A percentile compares a stretch with the other conserved stretches of the same genome.
Evolutionary conservation across 2,888 invertebrate genomes (phyloP).

Genomic region (Calameuta filiformis): DNA sequence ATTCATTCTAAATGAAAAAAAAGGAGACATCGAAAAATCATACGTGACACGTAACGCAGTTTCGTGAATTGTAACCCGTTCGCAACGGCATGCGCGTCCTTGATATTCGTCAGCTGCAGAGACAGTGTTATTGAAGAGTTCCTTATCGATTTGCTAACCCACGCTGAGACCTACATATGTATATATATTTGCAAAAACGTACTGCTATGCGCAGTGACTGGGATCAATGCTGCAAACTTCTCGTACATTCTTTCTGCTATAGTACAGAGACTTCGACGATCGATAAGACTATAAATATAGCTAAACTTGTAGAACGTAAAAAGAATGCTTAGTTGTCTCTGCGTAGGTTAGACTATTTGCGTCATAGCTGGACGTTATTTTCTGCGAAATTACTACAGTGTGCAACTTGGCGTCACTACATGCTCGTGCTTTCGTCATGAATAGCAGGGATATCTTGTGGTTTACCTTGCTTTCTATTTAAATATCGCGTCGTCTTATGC

Average conservation of each 20-base stretch:
- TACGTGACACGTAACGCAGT: background rate
- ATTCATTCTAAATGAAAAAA: background rate
- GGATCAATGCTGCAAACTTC: background rate
- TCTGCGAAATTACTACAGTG: background rate
- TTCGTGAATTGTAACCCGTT: background rate
- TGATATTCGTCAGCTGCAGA: background rate
- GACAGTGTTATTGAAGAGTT: background rate
- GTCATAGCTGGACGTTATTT: background rate
- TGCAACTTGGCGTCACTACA: background rate
- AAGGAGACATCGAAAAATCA: background rate
- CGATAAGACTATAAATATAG: background rate
- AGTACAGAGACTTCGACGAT: background rate
- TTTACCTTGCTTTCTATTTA: background rate
- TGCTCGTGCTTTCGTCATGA: background rate
- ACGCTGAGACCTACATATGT: background rate
- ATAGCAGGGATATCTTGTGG: background rate
- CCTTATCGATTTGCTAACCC: background rate
- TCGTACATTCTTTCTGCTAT: background rate
- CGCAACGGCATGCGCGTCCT: background rate
- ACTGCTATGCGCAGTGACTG: background rate
- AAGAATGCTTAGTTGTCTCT: background rate
- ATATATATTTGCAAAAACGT: background rate
- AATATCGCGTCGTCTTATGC: background rate
- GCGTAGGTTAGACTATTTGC: background rate
- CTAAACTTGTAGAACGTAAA: background rate